phyloP scores from a whole-genome alignment of 2,888 invertebrate species.

The Napeogenes inachia region DNA sequence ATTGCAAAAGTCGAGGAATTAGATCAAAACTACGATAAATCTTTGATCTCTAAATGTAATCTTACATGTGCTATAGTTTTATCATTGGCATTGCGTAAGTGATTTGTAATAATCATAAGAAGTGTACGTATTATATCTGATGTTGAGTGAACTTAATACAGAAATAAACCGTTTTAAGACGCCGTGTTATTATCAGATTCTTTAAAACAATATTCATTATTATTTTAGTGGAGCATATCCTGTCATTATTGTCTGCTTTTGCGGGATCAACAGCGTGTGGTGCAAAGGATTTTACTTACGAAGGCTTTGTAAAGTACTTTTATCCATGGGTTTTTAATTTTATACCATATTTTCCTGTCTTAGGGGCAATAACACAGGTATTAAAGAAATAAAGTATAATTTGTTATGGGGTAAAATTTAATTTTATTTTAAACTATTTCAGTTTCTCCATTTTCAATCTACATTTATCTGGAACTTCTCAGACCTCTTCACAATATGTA shows the following conservation, averaged over 20 bases:
- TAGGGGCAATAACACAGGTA: constrained; percentile 60
- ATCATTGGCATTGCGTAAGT: constrained; percentile 51
- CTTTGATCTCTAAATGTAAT: constrained; percentile 49
- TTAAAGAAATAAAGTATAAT: background rate
- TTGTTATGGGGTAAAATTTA: background rate
- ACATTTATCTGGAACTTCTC: constrained; percentile 86
- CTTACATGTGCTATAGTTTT: constrained; percentile 56
- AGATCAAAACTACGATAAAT: constrained; percentile 51
- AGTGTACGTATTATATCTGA: background rate
- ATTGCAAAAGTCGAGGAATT: constrained; percentile 52
- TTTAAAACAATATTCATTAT: background rate
- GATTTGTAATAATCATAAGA: background rate
- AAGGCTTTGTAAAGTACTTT: constrained; percentile 54
- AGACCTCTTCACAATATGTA: constrained; percentile 83
- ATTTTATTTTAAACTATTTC: constrained; percentile 33
- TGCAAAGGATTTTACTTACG: constrained; percentile 39
- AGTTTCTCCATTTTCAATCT: constrained; percentile 78
- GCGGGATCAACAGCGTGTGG: constrained; percentile 50
- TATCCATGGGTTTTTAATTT: constrained; percentile 64
- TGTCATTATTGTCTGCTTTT: constrained; percentile 57
- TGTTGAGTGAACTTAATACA: background rate
- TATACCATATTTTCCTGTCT: constrained; percentile 48
- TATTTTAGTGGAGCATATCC: constrained; percentile 58
- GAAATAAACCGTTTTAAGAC: background rate
- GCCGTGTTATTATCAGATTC: background rate